Percentiles rank a stretch among this genome's conserved stretches.
Evolutionary conservation across 2,113 vertebrate genomes (phyloP).

Genomic region (Pygoscelis antarcticus): DNA sequence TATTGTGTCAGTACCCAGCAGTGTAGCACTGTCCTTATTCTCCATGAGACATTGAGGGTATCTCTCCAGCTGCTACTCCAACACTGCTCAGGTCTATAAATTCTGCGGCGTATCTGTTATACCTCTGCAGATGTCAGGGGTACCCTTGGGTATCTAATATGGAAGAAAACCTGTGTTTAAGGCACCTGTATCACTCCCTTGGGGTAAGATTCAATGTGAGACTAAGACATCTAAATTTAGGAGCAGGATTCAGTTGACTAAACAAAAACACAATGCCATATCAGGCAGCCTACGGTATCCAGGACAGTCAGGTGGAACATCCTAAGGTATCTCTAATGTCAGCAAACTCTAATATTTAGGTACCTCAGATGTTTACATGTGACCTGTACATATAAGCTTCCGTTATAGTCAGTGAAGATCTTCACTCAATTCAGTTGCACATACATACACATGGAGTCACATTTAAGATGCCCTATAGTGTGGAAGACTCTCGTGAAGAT

Average conservation of each 20-base stretch:
- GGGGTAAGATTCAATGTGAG: background rate
- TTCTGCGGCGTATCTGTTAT: background rate
- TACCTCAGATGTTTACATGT: background rate
- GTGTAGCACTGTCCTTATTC: background rate
- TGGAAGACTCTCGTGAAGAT: background rate
- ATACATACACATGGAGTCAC: background rate
- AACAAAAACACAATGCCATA: background rate
- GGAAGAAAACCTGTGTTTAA: background rate
- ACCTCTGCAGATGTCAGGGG: background rate
- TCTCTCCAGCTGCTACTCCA: background rate
- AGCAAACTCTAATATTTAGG: background rate
- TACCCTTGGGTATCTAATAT: background rate
- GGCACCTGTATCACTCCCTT: background rate
- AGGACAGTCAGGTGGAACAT: background rate
- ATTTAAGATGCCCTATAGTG: background rate
- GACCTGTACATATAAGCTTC: background rate
- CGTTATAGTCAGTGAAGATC: background rate
- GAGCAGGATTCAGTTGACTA: background rate
- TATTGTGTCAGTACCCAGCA: accelerated
- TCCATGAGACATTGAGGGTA: background rate
- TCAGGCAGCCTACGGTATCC: background rate
- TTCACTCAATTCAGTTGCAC: background rate
- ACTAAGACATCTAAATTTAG: background rate
- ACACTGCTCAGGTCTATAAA: background rate
- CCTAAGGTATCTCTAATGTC: background rate